phyloP scores from a whole-genome alignment of 2,888 invertebrate genomes.

The Deilephila elpenor region DNA sequence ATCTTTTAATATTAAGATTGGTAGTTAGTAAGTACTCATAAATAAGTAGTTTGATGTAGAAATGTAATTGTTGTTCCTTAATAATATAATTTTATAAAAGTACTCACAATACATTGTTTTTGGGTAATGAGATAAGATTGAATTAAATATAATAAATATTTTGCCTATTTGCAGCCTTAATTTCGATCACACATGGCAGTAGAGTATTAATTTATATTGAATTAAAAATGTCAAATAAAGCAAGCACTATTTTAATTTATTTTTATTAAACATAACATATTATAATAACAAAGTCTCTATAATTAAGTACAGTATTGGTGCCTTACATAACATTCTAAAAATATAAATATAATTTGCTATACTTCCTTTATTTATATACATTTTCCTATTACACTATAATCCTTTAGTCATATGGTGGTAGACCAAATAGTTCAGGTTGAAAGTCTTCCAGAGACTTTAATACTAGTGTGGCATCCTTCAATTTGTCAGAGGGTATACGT shows the following conservation, averaged over 20 bases:
- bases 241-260: no score
- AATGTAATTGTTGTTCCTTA: not conserved
- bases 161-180: no score
- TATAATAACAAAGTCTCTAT: no score
- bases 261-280: no score
- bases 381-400: not conserved
- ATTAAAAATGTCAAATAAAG: no score
- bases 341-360: not conserved
- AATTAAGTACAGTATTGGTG: no score
- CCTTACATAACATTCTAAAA: not conserved
- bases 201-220: no score
- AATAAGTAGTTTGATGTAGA: conserved; percentile 2
- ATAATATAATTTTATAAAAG: no score
- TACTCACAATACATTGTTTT: no score
- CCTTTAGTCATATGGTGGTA: conserved; percentile 82
- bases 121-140: no score
- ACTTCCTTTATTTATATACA: conserved; percentile 4
- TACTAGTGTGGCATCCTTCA: conserved; percentile 86
- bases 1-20: not conserved
- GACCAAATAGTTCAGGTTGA: conserved; percentile 92
- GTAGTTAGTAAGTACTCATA: conserved; percentile 27
- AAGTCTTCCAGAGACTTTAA: conserved; percentile 91
- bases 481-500: conserved; percentile 58
- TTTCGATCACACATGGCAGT: no score
- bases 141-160: no score